Evolutionary conservation across 1,140 invertebrate genomes (phyloP).

Genomic region (Zophobas morio): DNA sequence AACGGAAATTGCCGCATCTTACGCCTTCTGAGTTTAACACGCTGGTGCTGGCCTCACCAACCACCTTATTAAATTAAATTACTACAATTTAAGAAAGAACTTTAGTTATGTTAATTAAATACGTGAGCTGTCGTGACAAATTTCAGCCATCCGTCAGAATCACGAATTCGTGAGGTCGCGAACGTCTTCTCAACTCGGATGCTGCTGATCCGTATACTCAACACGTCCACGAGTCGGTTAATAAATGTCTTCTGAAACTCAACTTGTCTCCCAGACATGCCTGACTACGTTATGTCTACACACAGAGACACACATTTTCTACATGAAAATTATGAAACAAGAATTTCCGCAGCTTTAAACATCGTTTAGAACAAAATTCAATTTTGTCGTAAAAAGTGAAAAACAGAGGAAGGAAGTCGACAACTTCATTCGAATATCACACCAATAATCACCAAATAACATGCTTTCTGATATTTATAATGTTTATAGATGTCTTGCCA

Average conservation of each 20-base stretch:
- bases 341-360: constrained; percentile 3
- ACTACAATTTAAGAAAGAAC: constrained; percentile 55
- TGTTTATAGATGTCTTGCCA: no score
- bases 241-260: constrained; percentile 57
- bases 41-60: constrained; percentile 35
- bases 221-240: constrained; percentile 56
- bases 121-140: constrained; percentile 54
- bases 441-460: no score
- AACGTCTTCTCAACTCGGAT: constrained; percentile 31
- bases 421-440: no score
- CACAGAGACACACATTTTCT: constrained; percentile 7
- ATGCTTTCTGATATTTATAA: no score
- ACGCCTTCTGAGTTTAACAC: constrained; percentile 49
- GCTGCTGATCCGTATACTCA: constrained; percentile 55
- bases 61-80: constrained; percentile 57
- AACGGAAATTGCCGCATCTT: constrained; percentile 54
- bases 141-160: constrained; percentile 51
- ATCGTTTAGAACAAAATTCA: constrained; percentile 12
- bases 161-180: constrained; percentile 50
- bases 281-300: constrained; percentile 5
- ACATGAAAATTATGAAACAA: constrained; percentile 6
- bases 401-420: no score
- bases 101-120: constrained; percentile 55
- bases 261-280: constrained; percentile 41
- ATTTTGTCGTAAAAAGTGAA: no score